These are phyloP conservation scores for Calcarius lapponicus DNA, from an alignment of 2,797 vertebrate species.

Conservation along the genomic window DNA sequence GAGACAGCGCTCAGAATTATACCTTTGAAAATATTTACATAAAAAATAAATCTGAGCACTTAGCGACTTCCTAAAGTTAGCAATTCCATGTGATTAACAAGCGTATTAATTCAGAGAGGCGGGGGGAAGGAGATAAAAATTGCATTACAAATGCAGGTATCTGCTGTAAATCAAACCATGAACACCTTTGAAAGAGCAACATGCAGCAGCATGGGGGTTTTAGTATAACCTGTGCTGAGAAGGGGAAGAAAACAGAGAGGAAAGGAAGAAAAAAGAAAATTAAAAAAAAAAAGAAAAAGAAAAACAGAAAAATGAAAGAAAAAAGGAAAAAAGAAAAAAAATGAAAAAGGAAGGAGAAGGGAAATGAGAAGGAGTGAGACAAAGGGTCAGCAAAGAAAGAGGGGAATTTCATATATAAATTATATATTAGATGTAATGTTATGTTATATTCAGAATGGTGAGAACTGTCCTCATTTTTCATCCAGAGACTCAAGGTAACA, in stretches of 20 bases:
- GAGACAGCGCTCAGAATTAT: slow-evolving; percentile 30
- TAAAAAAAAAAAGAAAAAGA: rapidly evolving
- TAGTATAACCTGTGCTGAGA: not conserved
- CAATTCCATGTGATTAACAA: slow-evolving; percentile 68
- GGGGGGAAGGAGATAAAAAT: slow-evolving; percentile 47
- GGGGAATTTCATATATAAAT: not conserved
- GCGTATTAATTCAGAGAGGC: slow-evolving; percentile 44
- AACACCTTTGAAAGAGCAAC: not conserved
- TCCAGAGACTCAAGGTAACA: not conserved
- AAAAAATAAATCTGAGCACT: slow-evolving; percentile 66
- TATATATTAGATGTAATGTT: not conserved
- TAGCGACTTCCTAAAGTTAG: slow-evolving; percentile 65
- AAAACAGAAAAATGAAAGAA: rapidly evolving
- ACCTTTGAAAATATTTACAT: slow-evolving; percentile 67
- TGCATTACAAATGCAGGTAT: slow-evolving; percentile 57
- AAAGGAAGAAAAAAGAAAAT: rapidly evolving
- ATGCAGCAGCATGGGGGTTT: not conserved
- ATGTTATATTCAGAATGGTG: not conserved
- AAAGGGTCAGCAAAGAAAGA: not conserved
- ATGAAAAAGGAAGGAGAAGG: not conserved
- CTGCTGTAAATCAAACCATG: slow-evolving; percentile 11
- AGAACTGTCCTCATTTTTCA: not conserved
- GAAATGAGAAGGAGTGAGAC: not conserved
- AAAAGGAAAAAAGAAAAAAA: too few species aligned
- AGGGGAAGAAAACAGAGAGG: not conserved